Evolutionary conservation across 1,140 invertebrate species (phyloP).

Genomic region (Grapholita molesta): DNA sequence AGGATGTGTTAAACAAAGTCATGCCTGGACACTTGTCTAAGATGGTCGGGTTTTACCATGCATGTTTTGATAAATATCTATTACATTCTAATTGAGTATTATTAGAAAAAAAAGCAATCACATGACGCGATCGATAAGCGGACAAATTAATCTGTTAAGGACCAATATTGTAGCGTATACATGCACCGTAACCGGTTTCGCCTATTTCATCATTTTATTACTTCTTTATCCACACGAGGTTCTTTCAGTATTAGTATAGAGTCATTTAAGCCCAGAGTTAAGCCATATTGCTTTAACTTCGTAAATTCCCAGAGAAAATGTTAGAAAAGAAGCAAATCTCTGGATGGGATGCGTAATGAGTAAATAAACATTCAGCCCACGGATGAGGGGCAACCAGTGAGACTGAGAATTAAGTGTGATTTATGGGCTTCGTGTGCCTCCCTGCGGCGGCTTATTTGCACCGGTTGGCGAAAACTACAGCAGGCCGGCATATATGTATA

Average conservation of each 20-base stretch:
- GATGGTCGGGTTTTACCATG: too few relatives aligned
- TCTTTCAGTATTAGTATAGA: neutral
- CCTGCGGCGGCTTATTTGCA: constrained; percentile 21
- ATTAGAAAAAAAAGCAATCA: too few relatives aligned
- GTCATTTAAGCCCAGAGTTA: neutral
- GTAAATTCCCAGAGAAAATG: constrained; percentile 6
- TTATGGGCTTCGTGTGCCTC: constrained; percentile 51
- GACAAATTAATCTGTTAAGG: too few relatives aligned
- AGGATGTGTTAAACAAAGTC: too few relatives aligned
- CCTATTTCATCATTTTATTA: neutral
- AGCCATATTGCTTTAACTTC: constrained; percentile 8
- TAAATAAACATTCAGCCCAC: constrained; percentile 40
- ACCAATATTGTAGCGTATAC: too few relatives aligned
- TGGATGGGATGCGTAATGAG: constrained; percentile 16
- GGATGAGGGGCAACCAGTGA: constrained; percentile 43
- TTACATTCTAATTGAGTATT: too few relatives aligned
- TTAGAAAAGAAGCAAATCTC: constrained; percentile 13
- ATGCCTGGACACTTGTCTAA: too few relatives aligned
- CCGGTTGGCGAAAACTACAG: neutral
- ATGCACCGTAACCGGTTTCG: too few relatives aligned
- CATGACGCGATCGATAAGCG: too few relatives aligned
- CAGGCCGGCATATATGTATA: neutral
- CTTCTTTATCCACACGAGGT: neutral
- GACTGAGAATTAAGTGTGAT: constrained; percentile 61
- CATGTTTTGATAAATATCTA: too few relatives aligned